Conservation (phyloP, 2,113 vertebrate genomes). For the Verasper variegatus region DNA sequence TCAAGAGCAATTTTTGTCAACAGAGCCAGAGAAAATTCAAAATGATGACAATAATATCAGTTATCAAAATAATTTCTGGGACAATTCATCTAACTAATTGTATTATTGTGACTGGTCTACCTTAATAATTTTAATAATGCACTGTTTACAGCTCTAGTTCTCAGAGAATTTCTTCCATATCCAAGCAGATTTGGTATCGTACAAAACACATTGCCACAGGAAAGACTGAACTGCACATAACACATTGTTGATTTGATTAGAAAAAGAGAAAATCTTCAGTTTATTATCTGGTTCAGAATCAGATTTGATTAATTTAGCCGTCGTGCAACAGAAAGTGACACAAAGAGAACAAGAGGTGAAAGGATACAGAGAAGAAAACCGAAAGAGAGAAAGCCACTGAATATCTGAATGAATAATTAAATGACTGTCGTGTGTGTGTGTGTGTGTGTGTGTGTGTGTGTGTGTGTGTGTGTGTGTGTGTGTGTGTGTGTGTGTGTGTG, state of each 20-base stretch:
- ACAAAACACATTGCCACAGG: too few relatives aligned
- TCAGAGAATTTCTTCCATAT: too few relatives aligned
- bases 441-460: conserved; percentile 14
- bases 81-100: too few relatives aligned
- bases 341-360: conserved; percentile 54
- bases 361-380: conserved; percentile 44
- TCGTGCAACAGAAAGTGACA: conserved; percentile 38
- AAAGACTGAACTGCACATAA: too few relatives aligned
- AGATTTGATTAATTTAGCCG: conserved; percentile 40
- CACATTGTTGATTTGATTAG: not conserved
- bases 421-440: conserved; percentile 35
- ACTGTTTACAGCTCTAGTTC: too few relatives aligned
- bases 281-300: conserved; percentile 4
- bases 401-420: conserved; percentile 78
- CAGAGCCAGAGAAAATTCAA: too few relatives aligned
- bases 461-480: conserved; percentile 13
- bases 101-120: too few relatives aligned
- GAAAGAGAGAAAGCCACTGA: conserved; percentile 57
- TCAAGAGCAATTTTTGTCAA: too few relatives aligned
- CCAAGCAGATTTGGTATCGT: too few relatives aligned
- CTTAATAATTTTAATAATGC: too few relatives aligned
- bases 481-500: conserved; percentile 15
- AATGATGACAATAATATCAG: too few relatives aligned
- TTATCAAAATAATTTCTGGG: too few relatives aligned
- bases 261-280: conserved; percentile 5